Evolutionary conservation across 2,797 vertebrate genomes (phyloP).

Genomic region (Lepilemur ruficaudatus): DNA sequence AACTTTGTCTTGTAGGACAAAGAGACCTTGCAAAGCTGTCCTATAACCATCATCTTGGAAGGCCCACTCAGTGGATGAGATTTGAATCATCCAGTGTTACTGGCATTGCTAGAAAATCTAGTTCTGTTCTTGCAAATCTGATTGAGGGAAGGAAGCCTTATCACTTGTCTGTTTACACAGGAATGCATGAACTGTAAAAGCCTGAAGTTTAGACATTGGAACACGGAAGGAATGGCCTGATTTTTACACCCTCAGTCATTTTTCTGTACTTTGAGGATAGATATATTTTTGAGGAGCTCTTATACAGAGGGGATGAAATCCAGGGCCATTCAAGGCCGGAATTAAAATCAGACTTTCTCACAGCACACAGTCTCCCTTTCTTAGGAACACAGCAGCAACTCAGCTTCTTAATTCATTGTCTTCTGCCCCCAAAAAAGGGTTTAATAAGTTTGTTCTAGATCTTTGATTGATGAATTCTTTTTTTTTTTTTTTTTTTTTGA

Average conservation of each 20-base stretch:
- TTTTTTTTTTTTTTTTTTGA: too few species aligned
- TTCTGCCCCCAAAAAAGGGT: not conserved
- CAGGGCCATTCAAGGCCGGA: not conserved
- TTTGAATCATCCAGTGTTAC: not conserved
- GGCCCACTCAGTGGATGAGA: not conserved
- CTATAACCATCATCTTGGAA: not conserved
- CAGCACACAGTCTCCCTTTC: not conserved
- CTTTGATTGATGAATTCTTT: not conserved
- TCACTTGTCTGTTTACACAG: not conserved
- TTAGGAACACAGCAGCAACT: not conserved
- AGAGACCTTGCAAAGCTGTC: not conserved
- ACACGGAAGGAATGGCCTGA: not conserved
- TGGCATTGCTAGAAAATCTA: slow-evolving; percentile 34
- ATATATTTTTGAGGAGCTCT: not conserved
- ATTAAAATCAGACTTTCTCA: not conserved
- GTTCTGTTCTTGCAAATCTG: not conserved
- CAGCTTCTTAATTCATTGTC: not conserved
- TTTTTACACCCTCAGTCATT: not conserved
- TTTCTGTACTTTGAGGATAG: not conserved
- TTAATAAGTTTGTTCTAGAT: not conserved
- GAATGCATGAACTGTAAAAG: not conserved
- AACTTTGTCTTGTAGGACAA: not conserved
- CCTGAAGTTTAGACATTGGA: not conserved
- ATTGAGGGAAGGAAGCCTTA: not conserved
- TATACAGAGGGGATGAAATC: not conserved